These are phyloP conservation scores for Phenganax stokvisi DNA, from an alignment of 92 coral and sea anemone genomes.

Conservation along the genomic window DNA sequence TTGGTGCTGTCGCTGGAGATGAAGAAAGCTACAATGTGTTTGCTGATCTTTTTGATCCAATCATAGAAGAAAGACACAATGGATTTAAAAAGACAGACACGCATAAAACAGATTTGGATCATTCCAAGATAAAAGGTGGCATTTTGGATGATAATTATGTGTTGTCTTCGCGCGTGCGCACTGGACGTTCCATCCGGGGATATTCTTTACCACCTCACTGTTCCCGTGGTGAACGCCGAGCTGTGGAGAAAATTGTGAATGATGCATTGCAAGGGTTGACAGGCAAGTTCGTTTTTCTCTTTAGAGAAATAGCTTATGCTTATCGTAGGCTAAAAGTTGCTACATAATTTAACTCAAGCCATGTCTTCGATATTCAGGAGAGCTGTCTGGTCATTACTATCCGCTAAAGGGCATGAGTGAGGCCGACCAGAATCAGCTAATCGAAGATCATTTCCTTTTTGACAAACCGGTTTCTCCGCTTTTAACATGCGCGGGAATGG, in stretches of 20 bases:
- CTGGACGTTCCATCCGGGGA: conserved; percentile 82
- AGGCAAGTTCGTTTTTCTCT: conserved; percentile 47
- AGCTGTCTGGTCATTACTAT: conserved; percentile 85
- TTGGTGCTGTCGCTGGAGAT: conserved; percentile 90
- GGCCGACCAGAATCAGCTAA: conserved; percentile 83
- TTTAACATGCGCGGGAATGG: conserved; percentile 99
- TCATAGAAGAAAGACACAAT: conserved; percentile 84
- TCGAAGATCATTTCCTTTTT: conserved; percentile 90
- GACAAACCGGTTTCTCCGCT: conserved; percentile 99
- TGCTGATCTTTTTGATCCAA: conserved; percentile 84
- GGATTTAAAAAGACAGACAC: conserved; percentile 74
- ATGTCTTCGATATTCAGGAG: conserved; percentile 54
- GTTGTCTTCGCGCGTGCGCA: conserved; percentile 83
- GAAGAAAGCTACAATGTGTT: conserved; percentile 74
- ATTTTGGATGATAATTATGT: conserved; percentile 76
- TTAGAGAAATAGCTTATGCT: too few species aligned
- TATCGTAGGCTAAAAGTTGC: too few species aligned
- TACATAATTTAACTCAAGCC: neutral
- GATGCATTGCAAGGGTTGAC: conserved; percentile 71
- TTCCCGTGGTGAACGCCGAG: conserved; percentile 89
- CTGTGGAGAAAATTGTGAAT: conserved; percentile 66
- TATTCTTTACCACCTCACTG: conserved; percentile 90
- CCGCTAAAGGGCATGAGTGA: conserved; percentile 90
- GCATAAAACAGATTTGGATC: conserved; percentile 76
- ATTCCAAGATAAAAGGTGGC: conserved; percentile 72